Conservation (phyloP, 1,140 invertebrate species). For the Hylyphantes graminicola region DNA sequence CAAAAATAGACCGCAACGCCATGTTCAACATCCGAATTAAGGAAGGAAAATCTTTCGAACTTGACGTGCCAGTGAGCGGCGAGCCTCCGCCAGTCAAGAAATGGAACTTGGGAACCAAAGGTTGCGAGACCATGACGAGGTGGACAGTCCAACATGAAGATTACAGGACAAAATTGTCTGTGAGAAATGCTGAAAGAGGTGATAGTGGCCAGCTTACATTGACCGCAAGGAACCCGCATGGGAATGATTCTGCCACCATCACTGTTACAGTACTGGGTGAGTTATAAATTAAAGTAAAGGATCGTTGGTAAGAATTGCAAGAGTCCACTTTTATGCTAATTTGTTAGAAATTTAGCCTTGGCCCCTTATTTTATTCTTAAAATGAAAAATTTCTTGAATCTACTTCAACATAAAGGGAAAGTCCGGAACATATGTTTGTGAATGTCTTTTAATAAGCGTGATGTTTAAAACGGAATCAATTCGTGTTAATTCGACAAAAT, state of each 20-base stretch:
- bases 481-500: too few species aligned
- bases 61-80: conserved; percentile 92
- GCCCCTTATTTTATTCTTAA: too few species aligned
- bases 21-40: conserved; percentile 92
- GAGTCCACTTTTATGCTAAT: too few species aligned
- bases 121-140: conserved; percentile 82
- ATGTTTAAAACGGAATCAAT: too few species aligned
- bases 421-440: too few species aligned
- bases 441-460: too few species aligned
- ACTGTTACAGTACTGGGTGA: conserved; percentile 87
- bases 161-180: conserved; percentile 86
- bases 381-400: too few species aligned
- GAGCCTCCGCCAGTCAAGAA: conserved; percentile 93
- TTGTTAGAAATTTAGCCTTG: neutral
- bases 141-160: conserved; percentile 86
- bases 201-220: conserved; percentile 83
- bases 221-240: conserved; percentile 91
- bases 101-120: conserved; percentile 87
- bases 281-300: neutral
- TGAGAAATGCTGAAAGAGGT: conserved; percentile 86
- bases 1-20: conserved; percentile 93
- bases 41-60: conserved; percentile 92
- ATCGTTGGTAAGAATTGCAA: too few species aligned
- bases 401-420: too few species aligned
- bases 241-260: conserved; percentile 86